These are phyloP conservation scores for Cephus sareptanus DNA, from an alignment of 2,888 invertebrate species.

Conservation along the genomic window DNA sequence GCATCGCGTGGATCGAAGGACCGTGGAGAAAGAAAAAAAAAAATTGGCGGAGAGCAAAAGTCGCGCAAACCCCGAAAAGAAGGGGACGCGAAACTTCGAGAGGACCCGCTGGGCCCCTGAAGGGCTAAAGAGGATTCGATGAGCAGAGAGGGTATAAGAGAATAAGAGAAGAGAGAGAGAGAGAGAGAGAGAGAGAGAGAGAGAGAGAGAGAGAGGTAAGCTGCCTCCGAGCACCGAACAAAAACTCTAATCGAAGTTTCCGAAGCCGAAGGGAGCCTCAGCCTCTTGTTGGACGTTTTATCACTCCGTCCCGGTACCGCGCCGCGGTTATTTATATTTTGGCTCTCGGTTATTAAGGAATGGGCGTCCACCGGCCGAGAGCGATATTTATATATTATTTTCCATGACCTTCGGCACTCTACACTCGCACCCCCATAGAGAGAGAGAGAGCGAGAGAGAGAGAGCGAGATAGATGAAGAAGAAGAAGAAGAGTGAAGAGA, in stretches of 20 bases:
- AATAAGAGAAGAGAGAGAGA: slow-evolving; percentile 1
- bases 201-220: background rate
- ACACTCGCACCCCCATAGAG: background rate
- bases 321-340: slow-evolving; percentile 32
- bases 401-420: slow-evolving; percentile 30
- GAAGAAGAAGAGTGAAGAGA: slow-evolving; percentile 1
- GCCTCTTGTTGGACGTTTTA: slow-evolving; percentile 33
- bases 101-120: background rate
- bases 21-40: background rate
- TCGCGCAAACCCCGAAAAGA: background rate
- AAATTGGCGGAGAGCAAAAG: background rate
- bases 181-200: background rate
- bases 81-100: background rate
- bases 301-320: slow-evolving; percentile 35
- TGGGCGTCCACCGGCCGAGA: slow-evolving; percentile 38
- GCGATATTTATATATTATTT: slow-evolving; percentile 53
- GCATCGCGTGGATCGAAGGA: background rate
- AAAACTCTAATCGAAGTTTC: slow-evolving; percentile 57
- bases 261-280: slow-evolving; percentile 36
- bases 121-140: slow-evolving; percentile 22
- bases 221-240: slow-evolving; percentile 32
- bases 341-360: slow-evolving; percentile 46
- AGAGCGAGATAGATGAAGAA: background rate
- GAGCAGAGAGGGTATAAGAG: slow-evolving; percentile 3
- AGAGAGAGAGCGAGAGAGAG: background rate